Conservation (phyloP, 2,797 vertebrate genomes). For the Myripristis murdjan region DNA sequence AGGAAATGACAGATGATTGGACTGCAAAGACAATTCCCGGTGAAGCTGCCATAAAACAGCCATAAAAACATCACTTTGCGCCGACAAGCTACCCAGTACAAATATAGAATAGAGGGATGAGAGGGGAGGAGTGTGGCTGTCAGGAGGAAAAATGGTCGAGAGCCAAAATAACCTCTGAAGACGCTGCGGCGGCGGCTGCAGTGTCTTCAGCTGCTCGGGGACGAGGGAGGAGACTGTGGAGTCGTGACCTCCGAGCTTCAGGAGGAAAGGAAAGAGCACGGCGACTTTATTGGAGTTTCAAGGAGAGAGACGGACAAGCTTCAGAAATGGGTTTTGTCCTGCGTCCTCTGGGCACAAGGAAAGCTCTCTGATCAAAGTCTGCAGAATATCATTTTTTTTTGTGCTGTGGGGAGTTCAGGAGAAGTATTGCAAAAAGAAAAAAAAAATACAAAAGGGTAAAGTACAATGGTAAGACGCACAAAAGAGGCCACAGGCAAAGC, state of each 20-base stretch:
- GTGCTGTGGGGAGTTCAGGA: slow-evolving; percentile 13
- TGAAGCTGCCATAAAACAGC: too few relatives aligned
- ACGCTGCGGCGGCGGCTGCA: not conserved
- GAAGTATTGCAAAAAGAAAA: not conserved
- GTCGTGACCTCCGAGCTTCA: slow-evolving; percentile 41
- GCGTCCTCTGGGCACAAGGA: slow-evolving; percentile 39
- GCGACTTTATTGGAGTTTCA: slow-evolving; percentile 16
- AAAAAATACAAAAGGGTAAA: slow-evolving; percentile 12
- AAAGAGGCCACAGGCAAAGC: slow-evolving; percentile 26
- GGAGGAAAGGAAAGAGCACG: slow-evolving; percentile 22
- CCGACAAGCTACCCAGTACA: too few relatives aligned
- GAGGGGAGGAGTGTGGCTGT: not conserved
- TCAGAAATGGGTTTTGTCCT: slow-evolving; percentile 8
- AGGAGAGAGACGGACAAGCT: slow-evolving; percentile 23
- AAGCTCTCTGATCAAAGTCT: slow-evolving; percentile 31
- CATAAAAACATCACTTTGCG: too few relatives aligned
- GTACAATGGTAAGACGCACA: slow-evolving; percentile 9
- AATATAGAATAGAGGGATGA: not conserved
- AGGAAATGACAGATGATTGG: too few relatives aligned
- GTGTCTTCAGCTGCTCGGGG: not conserved
- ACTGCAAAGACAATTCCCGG: too few relatives aligned
- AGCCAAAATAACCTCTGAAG: slow-evolving; percentile 38
- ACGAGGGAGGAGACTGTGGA: slow-evolving; percentile 6
- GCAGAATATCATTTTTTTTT: not conserved
- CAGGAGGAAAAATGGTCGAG: not conserved